Evolutionary conservation across 1,140 invertebrate genomes (phyloP).

Genomic region (honey bee (Apis mellifera)): DNA sequence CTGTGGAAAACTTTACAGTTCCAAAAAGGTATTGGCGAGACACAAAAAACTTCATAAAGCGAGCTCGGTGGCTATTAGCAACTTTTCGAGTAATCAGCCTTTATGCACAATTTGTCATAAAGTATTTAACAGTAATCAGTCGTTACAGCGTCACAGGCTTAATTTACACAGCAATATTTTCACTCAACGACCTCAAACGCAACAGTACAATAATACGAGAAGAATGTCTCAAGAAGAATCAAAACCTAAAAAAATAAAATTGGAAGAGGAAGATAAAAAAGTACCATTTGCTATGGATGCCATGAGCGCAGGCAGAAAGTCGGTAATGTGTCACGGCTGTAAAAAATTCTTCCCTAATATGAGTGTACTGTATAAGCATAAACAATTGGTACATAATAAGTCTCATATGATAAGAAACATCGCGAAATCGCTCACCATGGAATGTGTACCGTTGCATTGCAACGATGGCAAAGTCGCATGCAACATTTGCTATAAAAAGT

Average conservation of each 20-base stretch:
- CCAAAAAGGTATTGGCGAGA: slow-evolving; percentile 79
- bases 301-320: slow-evolving; percentile 59
- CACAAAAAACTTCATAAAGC: slow-evolving; percentile 80
- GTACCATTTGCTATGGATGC: slow-evolving; percentile 7
- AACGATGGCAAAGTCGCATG: slow-evolving; percentile 81
- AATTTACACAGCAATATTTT: slow-evolving; percentile 32
- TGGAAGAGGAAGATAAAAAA: slow-evolving; percentile 20
- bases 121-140: slow-evolving; percentile 80
- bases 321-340: slow-evolving; percentile 75
- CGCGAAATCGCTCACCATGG: slow-evolving; percentile 48
- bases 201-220: slow-evolving; percentile 5
- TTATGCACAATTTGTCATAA: slow-evolving; percentile 82
- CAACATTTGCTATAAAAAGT: slow-evolving; percentile 83
- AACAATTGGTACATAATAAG: slow-evolving; percentile 70
- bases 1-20: slow-evolving; percentile 84
- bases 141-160: slow-evolving; percentile 53
- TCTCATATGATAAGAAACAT: slow-evolving; percentile 58
- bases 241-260: slow-evolving; percentile 21
- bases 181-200: neutral
- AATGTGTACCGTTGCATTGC: slow-evolving; percentile 79
- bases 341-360: slow-evolving; percentile 73
- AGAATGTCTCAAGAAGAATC: slow-evolving; percentile 25
- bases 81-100: slow-evolving; percentile 76
- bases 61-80: slow-evolving; percentile 65
- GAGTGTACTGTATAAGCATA: slow-evolving; percentile 76